A percentile compares a stretch with the other conserved stretches of the same genome.
These are phyloP conservation scores for Nowickia ferox DNA, from an alignment of 2,888 invertebrate genomes.

Conservation along the genomic window DNA sequence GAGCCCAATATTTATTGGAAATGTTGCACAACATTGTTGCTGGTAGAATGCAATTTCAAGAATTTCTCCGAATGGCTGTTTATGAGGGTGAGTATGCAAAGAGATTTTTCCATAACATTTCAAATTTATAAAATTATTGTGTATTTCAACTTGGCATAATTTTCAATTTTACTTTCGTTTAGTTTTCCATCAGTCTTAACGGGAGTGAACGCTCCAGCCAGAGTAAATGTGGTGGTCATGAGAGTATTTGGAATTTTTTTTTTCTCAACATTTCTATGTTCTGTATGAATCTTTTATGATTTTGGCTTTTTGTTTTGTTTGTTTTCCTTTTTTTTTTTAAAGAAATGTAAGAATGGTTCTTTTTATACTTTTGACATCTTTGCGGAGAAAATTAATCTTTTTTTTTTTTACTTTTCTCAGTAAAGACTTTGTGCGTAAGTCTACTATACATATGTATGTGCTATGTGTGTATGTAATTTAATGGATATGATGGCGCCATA, in stretches of 20 bases:
- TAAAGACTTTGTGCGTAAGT: background rate
- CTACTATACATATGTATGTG: background rate
- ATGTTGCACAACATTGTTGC: slow-evolving; percentile 29
- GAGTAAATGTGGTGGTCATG: background rate
- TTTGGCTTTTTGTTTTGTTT: slow-evolving; percentile 22
- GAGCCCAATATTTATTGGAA: background rate
- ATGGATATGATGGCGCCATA: slow-evolving; percentile 69
- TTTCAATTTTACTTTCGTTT: slow-evolving; percentile 12
- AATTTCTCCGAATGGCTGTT: background rate
- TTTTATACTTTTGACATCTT: slow-evolving; percentile 36
- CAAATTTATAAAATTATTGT: slow-evolving; percentile 17
- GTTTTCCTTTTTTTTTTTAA: slow-evolving; percentile 21
- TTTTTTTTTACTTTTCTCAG: slow-evolving; percentile 12
- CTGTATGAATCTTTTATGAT: slow-evolving; percentile 41
- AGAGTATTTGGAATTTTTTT: slow-evolving; percentile 10
- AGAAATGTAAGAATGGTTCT: slow-evolving; percentile 35
- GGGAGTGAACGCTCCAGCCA: background rate
- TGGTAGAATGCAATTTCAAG: background rate
- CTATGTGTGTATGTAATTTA: slow-evolving; percentile 21
- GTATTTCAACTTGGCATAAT: slow-evolving; percentile 50
- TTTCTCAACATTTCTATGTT: slow-evolving; percentile 25
- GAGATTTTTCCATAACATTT: slow-evolving; percentile 11
- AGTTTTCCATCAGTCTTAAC: slow-evolving; percentile 35
- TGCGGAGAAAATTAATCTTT: slow-evolving; percentile 29
- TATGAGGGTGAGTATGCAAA: background rate